A percentile compares a stretch with the other conserved stretches of the same genome.
Conservation (phyloP, 2,113 vertebrate genomes). For the Bufo gargarizans region DNA sequence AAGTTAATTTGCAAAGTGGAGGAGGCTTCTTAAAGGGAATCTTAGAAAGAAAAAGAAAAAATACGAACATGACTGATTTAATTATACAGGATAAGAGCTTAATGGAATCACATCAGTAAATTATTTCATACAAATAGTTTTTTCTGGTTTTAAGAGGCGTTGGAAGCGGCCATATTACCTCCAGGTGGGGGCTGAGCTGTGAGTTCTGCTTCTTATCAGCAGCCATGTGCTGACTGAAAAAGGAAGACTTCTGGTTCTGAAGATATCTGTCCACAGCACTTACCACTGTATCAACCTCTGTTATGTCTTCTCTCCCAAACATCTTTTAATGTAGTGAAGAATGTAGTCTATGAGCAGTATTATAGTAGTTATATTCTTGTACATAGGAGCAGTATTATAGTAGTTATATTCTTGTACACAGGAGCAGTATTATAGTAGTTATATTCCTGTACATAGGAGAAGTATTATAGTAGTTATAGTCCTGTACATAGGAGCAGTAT, state of each 20-base stretch:
- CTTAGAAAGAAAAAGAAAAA: neutral
- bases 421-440: no score
- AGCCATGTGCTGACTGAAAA: no score
- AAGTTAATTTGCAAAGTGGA: constrained; percentile 39
- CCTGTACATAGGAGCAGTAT: no score
- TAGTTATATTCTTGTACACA: no score
- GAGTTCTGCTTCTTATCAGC: no score
- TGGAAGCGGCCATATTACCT: neutral
- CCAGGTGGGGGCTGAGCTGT: neutral
- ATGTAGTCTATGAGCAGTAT: no score
- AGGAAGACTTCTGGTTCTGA: neutral
- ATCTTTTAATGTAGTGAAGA: neutral
- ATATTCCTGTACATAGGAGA: no score
- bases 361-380: no score
- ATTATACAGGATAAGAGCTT: constrained; percentile 25
- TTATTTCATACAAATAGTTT: constrained; percentile 12
- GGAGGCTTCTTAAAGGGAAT: constrained; percentile 12
- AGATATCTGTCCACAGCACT: neutral
- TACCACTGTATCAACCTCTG: neutral
- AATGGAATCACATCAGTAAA: constrained; percentile 17
- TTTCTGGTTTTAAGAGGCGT: neutral
- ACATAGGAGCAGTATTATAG: no score
- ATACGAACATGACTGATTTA: constrained; percentile 11
- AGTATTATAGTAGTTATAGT: no score
- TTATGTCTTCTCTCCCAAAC: neutral